Percentiles rank a stretch among this genome's conserved stretches.
Conservation (phyloP, 2,113 vertebrate species). For the Felis chaus region DNA sequence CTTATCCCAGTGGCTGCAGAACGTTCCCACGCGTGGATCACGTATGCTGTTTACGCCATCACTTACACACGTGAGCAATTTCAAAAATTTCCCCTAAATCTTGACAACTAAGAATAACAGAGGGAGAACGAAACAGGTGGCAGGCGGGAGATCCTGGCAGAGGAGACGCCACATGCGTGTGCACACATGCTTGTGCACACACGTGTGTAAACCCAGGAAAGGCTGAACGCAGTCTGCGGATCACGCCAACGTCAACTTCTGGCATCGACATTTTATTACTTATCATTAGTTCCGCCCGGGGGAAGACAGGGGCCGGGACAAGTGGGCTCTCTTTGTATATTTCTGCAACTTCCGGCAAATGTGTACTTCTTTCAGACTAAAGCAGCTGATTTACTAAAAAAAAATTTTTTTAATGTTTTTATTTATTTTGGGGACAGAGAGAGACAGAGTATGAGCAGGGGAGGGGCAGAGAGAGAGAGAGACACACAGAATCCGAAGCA, state of each 20-base stretch:
- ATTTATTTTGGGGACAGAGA: no score
- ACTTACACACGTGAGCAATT: background rate
- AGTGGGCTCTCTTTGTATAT: background rate
- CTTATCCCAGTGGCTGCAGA: background rate
- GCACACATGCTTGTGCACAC: no score
- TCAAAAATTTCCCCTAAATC: background rate
- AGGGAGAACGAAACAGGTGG: rapidly evolving
- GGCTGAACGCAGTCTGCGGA: rapidly evolving
- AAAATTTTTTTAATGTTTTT: no score
- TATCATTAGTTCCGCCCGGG: no score
- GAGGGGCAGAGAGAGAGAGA: no score
- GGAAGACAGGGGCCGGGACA: no score
- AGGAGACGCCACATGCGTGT: background rate
- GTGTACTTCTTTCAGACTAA: background rate
- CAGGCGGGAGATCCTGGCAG: background rate
- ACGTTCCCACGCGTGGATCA: background rate
- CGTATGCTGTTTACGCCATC: rapidly evolving
- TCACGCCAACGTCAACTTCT: rapidly evolving
- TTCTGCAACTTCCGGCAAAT: background rate
- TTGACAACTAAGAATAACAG: background rate
- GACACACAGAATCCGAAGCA: no score
- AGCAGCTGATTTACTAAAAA: no score
- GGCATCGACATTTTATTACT: background rate
- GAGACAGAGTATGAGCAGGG: no score
- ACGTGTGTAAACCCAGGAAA: background rate